Base-by-base conservation (phyloP, 53 echinoderm and acorn worm genomes). In the Holothuria leucospilota region DNA sequence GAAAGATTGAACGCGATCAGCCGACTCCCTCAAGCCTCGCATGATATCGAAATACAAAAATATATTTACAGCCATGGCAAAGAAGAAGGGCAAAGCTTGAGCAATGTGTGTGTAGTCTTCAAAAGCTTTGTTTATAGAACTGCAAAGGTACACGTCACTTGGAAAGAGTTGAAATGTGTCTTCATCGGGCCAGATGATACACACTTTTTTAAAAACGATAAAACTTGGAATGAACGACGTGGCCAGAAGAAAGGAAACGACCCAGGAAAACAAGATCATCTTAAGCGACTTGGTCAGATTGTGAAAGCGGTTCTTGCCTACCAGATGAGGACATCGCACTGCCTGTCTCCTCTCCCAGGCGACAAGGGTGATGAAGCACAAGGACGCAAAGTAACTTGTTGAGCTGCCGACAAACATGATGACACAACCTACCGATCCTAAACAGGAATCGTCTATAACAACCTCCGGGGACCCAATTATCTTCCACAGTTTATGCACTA, bases 311-410 rank as follows among this genome's bases (percentile, higher is more conserved):
- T 83, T 83, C 51, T 67, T 83, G 4, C 84, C 84, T 12, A 83
- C 65, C 13, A 83, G 66, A 21, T 91, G 91, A 10, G 95, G 98
- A 16, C 89, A 87, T 46, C 93, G 88, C 2, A 98, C 94, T 25
- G 93, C 98, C 66, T 88, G 87, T 29, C 88, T 91, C 71, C 98
- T 77, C 68, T 98, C 98, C 64, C 91, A 82, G 7, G 95, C 93
- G 25, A 95, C 93, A 59, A 95, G 67, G 13, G 93, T 93, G 21
- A 98, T 92, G 77, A 95, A 93, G 62, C 87, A 93, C 26, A 98
- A 65, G 0, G 98, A 98, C 28, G 90, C 95, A 49, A 95, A 92
- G 71, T 95, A 98, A 11, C 92, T 89, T 38, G 90, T 86, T 27
- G 92, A 90, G 21, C 86, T 85, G 16, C 91, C 58, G 53, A 93